Evolutionary conservation across 2,113 vertebrate species (phyloP).

Genomic region (Tor tambroides): DNA sequence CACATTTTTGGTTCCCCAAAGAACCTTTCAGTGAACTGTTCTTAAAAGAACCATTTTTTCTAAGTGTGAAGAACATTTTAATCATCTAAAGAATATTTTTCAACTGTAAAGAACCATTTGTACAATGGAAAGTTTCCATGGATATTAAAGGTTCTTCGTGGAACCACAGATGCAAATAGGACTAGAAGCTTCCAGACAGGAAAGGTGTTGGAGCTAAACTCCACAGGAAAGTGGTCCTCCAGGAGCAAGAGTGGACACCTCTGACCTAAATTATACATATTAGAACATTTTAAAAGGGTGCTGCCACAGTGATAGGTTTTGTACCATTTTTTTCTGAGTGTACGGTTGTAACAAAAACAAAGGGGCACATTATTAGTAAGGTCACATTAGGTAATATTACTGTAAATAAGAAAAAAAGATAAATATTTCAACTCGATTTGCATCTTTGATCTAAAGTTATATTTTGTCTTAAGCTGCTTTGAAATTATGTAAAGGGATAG

Average conservation of each 20-base stretch:
- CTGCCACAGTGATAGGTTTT: not conserved
- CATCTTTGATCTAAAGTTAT: constrained; percentile 1
- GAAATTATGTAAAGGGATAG: not conserved
- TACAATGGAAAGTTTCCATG: not conserved
- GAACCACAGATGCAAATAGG: not conserved
- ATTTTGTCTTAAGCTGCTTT: not conserved
- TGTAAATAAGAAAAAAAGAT: not conserved
- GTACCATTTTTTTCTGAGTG: not conserved
- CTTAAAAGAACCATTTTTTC: not conserved
- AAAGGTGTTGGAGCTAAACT: not conserved
- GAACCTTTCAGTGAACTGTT: not conserved
- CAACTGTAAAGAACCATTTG: not conserved
- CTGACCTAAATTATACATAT: not conserved
- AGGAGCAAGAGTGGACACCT: not conserved
- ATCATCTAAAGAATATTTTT: no score
- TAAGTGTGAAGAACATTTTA: no score
- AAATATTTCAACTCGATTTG: not conserved
- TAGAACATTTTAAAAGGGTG: not conserved
- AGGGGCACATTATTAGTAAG: not conserved
- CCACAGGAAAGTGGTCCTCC: not conserved
- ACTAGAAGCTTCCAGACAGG: not conserved
- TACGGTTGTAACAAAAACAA: not conserved
- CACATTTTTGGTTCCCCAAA: not conserved
- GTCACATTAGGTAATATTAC: not conserved
- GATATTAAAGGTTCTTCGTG: not conserved